phyloP scores from a whole-genome alignment of 2,888 invertebrate genomes.

The Plagodis pulveraria region DNA sequence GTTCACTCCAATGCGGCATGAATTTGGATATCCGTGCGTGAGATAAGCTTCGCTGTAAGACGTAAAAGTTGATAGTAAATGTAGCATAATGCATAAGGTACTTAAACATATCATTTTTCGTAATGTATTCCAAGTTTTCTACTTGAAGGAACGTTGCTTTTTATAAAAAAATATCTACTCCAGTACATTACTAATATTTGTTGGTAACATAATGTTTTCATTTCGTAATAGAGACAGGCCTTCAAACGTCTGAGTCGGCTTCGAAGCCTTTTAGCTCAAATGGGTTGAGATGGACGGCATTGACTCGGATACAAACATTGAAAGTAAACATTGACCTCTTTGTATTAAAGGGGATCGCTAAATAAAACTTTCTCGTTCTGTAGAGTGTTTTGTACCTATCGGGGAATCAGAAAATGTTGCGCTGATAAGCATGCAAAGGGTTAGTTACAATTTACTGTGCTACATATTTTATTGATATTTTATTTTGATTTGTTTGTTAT shows the following conservation, averaged over 20 bases:
- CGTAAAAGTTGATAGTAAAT: too few relatives aligned
- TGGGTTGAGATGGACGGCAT: constrained; percentile 48
- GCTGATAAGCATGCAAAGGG: constrained; percentile 1
- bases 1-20: neutral
- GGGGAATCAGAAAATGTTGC: neutral
- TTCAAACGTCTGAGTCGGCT: constrained; percentile 41
- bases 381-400: constrained; percentile 1
- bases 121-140: too few relatives aligned
- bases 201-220: neutral
- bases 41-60: too few relatives aligned
- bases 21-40: neutral
- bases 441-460: neutral
- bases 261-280: constrained; percentile 54
- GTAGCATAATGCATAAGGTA: too few relatives aligned
- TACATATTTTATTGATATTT: too few relatives aligned
- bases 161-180: too few relatives aligned
- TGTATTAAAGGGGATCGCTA: constrained; percentile 38
- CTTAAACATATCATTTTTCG: too few relatives aligned
- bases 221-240: constrained; percentile 34
- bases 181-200: too few relatives aligned
- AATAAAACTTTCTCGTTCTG: constrained; percentile 23
- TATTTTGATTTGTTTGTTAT: too few relatives aligned
- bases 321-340: constrained; percentile 46
- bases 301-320: constrained; percentile 48
- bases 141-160: too few relatives aligned